phyloP scores from a whole-genome alignment of 2,113 vertebrate genomes.

The Dascyllus trimaculatus region DNA sequence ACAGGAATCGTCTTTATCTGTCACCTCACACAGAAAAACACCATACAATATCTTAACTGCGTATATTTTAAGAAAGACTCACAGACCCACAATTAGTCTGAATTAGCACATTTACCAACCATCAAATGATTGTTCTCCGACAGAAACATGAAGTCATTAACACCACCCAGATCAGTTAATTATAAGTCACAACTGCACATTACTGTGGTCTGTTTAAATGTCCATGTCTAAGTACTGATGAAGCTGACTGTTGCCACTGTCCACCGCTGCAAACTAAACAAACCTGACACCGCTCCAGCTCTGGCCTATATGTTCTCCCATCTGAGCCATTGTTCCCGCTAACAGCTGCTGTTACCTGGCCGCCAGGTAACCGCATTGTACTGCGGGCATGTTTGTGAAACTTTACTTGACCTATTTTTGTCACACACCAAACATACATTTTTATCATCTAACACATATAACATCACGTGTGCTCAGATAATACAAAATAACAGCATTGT shows the following conservation, averaged over 20 bases:
- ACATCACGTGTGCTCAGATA: not conserved
- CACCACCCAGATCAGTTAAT: constrained; percentile 24
- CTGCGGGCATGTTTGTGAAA: not conserved
- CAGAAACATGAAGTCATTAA: constrained; percentile 13
- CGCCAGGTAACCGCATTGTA: not conserved
- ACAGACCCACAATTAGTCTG: not conserved
- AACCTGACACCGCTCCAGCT: not conserved
- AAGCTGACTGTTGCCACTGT: not conserved
- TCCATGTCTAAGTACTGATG: not conserved
- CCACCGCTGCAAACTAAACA: not conserved
- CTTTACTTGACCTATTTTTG: not conserved
- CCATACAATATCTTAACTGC: not conserved
- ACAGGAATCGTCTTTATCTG: not conserved
- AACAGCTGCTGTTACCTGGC: too few relatives aligned
- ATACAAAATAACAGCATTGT: constrained; percentile 21
- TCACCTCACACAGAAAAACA: not conserved
- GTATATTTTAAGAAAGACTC: not conserved
- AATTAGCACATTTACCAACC: not conserved
- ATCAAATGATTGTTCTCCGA: not conserved
- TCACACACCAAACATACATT: not conserved
- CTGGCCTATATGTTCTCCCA: too few relatives aligned
- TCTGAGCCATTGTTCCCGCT: too few relatives aligned
- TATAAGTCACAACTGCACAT: not conserved
- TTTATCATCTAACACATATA: not conserved
- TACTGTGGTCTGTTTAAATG: not conserved